These are phyloP conservation scores for Ophonus ardosiacus DNA, from an alignment of 2,888 invertebrate species.

Conservation along the genomic window DNA sequence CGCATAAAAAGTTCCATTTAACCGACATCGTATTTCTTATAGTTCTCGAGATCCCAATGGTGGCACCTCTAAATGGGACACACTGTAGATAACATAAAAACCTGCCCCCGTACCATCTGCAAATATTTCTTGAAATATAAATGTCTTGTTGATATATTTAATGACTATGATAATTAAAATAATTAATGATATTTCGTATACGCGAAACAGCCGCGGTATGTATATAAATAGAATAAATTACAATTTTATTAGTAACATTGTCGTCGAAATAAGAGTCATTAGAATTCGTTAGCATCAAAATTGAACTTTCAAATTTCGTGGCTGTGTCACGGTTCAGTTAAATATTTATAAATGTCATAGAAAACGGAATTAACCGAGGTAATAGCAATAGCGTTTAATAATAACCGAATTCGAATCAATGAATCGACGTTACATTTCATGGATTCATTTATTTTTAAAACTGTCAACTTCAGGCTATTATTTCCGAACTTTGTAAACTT, in stretches of 20 bases:
- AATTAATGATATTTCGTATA: background rate
- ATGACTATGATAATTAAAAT: background rate
- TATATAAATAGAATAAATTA: background rate
- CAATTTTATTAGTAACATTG: background rate
- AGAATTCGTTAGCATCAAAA: constrained; percentile 36
- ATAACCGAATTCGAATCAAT: constrained; percentile 2
- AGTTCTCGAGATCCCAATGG: too few relatives aligned
- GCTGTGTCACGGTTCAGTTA: constrained; percentile 16
- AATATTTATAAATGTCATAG: constrained; percentile 42
- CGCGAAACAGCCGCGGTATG: background rate
- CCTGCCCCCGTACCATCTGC: too few relatives aligned
- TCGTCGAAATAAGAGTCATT: constrained; percentile 20
- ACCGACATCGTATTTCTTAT: too few relatives aligned
- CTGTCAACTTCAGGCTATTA: background rate
- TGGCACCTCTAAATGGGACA: too few relatives aligned
- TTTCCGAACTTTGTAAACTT: background rate
- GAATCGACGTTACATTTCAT: constrained; percentile 4
- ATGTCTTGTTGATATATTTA: background rate
- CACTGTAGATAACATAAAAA: too few relatives aligned
- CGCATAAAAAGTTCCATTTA: too few relatives aligned
- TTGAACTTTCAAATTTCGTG: constrained; percentile 41
- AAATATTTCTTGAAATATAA: background rate
- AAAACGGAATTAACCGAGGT: background rate
- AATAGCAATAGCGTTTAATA: constrained; percentile 12
- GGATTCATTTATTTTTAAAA: background rate